Percentiles rank a stretch among this genome's conserved stretches.
phyloP scores from a whole-genome alignment of 2,113 vertebrate species.

The Heteronetta atricapilla region DNA sequence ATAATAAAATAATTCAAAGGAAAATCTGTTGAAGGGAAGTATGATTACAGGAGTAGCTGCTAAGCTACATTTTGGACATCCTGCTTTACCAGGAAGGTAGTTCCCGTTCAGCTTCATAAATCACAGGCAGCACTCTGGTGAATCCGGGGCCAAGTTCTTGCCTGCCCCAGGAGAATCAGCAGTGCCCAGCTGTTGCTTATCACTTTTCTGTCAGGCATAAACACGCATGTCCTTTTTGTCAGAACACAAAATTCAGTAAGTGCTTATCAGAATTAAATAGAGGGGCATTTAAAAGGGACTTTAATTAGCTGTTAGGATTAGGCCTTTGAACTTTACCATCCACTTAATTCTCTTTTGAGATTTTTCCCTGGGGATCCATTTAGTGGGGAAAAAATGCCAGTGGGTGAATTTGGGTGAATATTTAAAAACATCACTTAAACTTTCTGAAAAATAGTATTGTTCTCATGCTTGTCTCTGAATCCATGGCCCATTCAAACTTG shows the following conservation, averaged over 20 bases:
- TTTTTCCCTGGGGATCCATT: background rate
- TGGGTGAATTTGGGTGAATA: background rate
- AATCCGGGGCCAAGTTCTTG: background rate
- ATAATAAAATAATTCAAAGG: background rate
- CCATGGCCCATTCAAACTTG: background rate
- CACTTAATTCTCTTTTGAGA: background rate
- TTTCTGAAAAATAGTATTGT: background rate
- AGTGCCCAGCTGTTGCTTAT: background rate
- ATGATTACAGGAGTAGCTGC: background rate
- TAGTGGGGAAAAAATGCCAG: background rate
- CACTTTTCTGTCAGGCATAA: background rate
- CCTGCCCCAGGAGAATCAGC: background rate
- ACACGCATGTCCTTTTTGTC: background rate
- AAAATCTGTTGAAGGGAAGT: background rate
- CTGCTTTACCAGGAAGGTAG: background rate
- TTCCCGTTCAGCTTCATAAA: background rate
- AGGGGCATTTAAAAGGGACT: background rate
- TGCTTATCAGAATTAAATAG: background rate
- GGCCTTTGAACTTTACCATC: background rate
- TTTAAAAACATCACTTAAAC: background rate
- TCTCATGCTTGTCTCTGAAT: background rate
- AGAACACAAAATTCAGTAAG: background rate
- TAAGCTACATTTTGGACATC: background rate
- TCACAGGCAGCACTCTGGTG: background rate
- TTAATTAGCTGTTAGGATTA: background rate